Base-by-base conservation (phyloP, 2,797 vertebrate genomes). In the Acridotheres tristis region DNA sequence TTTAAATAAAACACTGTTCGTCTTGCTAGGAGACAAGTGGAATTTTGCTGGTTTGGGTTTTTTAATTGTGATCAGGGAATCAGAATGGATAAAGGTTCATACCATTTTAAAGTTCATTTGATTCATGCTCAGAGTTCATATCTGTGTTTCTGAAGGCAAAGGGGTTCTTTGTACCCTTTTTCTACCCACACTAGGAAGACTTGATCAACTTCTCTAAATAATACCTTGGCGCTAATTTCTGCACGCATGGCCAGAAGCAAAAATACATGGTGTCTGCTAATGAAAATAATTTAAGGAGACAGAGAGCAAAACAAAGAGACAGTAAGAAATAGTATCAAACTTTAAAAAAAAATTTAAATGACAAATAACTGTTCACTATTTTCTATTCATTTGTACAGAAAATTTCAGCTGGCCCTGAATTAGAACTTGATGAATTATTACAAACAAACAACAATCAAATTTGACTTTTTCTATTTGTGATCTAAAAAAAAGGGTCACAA, bases 161-260 rank as follows among this genome's bases (percentile, higher is more conserved):
- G 73, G 7, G 8, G 6, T 69, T 25, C 20, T 59, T 75, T 67
- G 12, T 53, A 88, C 48, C 48, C 54, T 88, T 88, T 54, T 40
- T 51, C 36, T 59, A 47, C 17, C 47, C 90, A 89, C 78, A 88
- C 74, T 85, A 91, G 63, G 90, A 94, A 97, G 93, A 90, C n/a
- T 83, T 85, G 80, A 51, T 68, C 66, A 40, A 40, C 15, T 1
- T 68, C 34, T 51, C 80, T 97, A 96, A 97, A 97, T 97, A 97
- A 97, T 88, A 69, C 21, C 74, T 88, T 75, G 27, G 9, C 42
- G 58, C 8, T 54, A 75, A 75, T 82, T 80, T 88, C 55, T 76
- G 67, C 72, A 67, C 45, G 93, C 27, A 53, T 43, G 61, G 61
- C 53, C 69, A 87, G 74, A 62, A 59, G 57, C 51, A 80, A 91